Evolutionary conservation across 2,113 vertebrate genomes (phyloP).

Genomic region (Eidolon helvum): DNA sequence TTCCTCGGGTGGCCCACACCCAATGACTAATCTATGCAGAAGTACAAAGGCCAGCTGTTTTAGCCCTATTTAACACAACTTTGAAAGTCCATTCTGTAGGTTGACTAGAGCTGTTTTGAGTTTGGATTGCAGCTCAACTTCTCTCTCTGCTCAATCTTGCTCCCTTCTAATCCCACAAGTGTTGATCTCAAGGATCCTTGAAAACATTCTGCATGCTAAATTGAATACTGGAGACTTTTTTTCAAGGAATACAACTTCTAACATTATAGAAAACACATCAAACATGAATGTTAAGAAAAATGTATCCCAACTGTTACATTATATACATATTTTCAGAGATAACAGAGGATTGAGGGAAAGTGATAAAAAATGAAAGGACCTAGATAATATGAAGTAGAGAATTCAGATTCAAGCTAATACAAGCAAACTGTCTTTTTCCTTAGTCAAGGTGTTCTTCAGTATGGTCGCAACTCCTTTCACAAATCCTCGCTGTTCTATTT

Average conservation of each 20-base stretch:
- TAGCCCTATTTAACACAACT: neutral
- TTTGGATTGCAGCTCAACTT: neutral
- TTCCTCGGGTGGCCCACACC: neutral
- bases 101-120: neutral
- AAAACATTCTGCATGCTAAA: neutral
- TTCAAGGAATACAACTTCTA: neutral
- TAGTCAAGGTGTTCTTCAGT: conserved; percentile 74
- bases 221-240: neutral
- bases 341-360: neutral
- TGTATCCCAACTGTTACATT: neutral
- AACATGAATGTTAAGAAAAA: neutral
- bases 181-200: neutral
- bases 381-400: neutral
- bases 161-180: neutral
- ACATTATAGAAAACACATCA: neutral
- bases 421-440: neutral
- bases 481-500: neutral
- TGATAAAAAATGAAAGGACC: neutral
- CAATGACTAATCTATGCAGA: neutral
- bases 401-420: neutral
- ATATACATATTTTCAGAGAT: neutral
- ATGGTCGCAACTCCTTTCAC: neutral
- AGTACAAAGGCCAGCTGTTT: neutral
- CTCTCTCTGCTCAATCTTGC: neutral
- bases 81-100: neutral